Evolutionary conservation across 2,113 vertebrate genomes (phyloP).

Genomic region (Centropus unirufus): DNA sequence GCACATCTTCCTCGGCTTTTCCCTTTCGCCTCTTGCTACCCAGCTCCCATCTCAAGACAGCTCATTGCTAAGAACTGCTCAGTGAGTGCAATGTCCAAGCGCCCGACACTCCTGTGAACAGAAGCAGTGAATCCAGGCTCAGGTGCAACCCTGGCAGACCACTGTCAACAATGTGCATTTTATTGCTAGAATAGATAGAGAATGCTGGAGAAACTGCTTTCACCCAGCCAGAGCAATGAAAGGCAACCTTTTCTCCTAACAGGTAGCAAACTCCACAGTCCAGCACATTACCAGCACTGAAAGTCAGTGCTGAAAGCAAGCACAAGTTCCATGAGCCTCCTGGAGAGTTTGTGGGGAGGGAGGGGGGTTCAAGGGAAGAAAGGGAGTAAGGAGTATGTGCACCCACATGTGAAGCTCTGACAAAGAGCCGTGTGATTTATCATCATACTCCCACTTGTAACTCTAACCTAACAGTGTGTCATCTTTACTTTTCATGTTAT

Average conservation of each 20-base stretch:
- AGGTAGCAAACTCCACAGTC: neutral
- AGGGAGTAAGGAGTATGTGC: neutral
- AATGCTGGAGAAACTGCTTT: neutral
- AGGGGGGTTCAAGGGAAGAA: neutral
- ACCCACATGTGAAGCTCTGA: conserved; percentile 41
- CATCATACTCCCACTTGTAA: conserved; percentile 72
- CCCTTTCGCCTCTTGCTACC: fast-evolving
- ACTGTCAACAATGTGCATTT: neutral
- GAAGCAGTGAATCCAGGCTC: neutral
- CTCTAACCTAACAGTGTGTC: conserved; percentile 80
- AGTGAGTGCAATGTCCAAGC: neutral
- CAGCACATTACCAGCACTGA: neutral
- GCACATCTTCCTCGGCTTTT: fast-evolving
- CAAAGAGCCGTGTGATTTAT: conserved; percentile 71
- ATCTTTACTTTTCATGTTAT: conserved; percentile 80
- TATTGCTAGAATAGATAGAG: neutral
- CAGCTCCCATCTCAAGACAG: neutral
- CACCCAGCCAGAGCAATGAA: neutral
- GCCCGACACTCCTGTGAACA: neutral
- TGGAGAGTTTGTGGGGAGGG: fast-evolving
- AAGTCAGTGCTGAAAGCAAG: neutral
- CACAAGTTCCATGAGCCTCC: neutral
- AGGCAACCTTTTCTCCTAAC: neutral
- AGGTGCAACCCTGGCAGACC: neutral
- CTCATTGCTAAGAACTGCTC: neutral